Base-by-base conservation (phyloP, 2,797 vertebrate species). In the Anguilla pacifica region DNA sequence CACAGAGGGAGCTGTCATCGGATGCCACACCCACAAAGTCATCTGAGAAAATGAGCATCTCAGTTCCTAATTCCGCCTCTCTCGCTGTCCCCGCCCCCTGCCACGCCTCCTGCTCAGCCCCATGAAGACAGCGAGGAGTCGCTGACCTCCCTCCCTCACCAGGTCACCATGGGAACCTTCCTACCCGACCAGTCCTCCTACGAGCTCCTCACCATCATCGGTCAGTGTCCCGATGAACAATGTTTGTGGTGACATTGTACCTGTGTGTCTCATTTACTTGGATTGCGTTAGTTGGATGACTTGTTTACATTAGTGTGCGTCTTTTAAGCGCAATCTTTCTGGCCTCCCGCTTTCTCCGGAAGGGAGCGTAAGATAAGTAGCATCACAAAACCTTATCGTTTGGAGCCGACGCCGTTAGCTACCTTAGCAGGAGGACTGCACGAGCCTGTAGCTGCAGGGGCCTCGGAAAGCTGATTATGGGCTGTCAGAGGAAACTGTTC, bases 81-180 rank as follows among this genome's bases (percentile, higher is more conserved):
- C 39, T n/a, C 25, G 15, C 39, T 79, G 49, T 11, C 88, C 81
- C 86, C n/a, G 85, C 86, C 64, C 83, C 46, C 46, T 83, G 46
- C 22, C 22, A 25, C 46, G 9, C 79, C 35, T 82, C 51, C 77
- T 64, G 85, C 88, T 51, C 93, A 99, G 98, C 94, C 96, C 95
- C 97, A 99, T 99, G 98, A 99, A 93, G 97, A 97, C 67, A 98
- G 98, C 94, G 95, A 93, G 90, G 98, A 98, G 94, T 98, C 97
- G 89, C 95, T 98, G 97, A 98, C 95, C 87, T 95, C 97, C 84
- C 95, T 96, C 94, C 97, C 96, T 43, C 96, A 92, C 88, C 94
- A 93, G 95, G 97, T 97, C 95, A 95, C 95, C 91, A 99, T 99
- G 98, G 97, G 96, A 90, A 97, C 93, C 94, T 99, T 98, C 91